A percentile compares a stretch with the other conserved stretches of the same genome.
Evolutionary conservation across 23 tunicate species (phyloP).

Genomic region (Trididemnum nubilum): DNA sequence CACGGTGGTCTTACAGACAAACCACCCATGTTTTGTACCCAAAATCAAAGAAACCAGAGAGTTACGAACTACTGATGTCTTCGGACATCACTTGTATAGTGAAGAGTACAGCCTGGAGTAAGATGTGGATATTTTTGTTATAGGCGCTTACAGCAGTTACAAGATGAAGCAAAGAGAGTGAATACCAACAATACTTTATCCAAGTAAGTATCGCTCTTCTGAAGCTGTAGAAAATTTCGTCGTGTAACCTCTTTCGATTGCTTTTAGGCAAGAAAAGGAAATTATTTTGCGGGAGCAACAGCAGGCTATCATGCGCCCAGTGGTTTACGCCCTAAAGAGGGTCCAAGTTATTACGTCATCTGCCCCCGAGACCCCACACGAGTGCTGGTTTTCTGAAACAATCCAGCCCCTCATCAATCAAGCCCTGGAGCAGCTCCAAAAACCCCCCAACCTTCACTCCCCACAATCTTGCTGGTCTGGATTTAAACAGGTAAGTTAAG

Average conservation of each 20-base stretch:
- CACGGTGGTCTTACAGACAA: no score
- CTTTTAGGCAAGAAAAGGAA: conserved; percentile 49
- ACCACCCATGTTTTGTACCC: no score
- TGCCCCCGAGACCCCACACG: conserved; percentile 94
- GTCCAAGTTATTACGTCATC: conserved; percentile 78
- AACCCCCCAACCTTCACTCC: conserved; percentile 77
- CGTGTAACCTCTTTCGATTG: no score
- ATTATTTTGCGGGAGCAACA: conserved; percentile 73
- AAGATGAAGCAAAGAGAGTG: conserved; percentile 96
- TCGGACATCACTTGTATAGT: no score
- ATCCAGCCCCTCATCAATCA: conserved; percentile 82
- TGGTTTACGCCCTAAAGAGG: conserved; percentile 78
- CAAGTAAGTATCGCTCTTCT: conserved; percentile 46
- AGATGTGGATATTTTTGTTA: no score
- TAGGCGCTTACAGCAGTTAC: conserved; percentile 84
- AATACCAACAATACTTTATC: conserved; percentile 76
- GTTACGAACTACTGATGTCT: no score
- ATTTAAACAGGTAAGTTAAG: conserved; percentile 75
- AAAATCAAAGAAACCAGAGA: no score
- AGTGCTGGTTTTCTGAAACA: conserved; percentile 81
- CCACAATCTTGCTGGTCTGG: conserved; percentile 96
- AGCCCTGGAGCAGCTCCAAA: conserved; percentile 63
- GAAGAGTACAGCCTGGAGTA: no score
- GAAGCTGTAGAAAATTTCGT: neutral
- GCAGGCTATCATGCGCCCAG: conserved; percentile 96